Evolutionary conservation across 2,797 vertebrate genomes (phyloP).

Genomic region (Acestrorhynchus altus): DNA sequence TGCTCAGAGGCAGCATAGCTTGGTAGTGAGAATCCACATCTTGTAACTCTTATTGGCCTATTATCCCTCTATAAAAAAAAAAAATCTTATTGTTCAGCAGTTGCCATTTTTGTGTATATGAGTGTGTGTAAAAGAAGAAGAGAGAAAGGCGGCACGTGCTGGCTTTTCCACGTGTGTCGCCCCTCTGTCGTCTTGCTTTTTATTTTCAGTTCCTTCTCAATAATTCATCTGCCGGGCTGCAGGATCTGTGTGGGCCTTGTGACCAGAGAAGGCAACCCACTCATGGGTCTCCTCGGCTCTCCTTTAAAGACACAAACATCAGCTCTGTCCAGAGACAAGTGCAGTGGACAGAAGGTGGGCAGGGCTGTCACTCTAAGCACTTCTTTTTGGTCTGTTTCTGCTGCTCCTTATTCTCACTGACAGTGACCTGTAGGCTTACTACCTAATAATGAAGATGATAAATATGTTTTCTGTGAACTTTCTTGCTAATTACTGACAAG

Average conservation of each 20-base stretch:
- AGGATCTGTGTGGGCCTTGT: conserved; percentile 28
- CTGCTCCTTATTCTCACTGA: not conserved
- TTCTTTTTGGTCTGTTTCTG: not conserved
- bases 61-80: not conserved
- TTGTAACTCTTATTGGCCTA: not conserved
- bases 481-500: too few species aligned
- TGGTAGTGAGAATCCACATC: too few species aligned
- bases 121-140: conserved; percentile 21
- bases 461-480: too few species aligned
- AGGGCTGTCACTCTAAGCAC: not conserved
- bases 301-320: conserved; percentile 35
- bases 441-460: too few species aligned
- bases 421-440: conserved; percentile 13
- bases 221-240: conserved; percentile 53
- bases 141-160: conserved; percentile 44
- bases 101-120: not conserved
- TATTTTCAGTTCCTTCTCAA: conserved; percentile 54
- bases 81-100: not conserved
- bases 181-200: conserved; percentile 40
- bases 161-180: conserved; percentile 39
- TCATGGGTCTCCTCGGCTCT: conserved; percentile 1
- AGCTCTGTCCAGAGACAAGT: not conserved
- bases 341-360: not conserved
- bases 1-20: too few species aligned
- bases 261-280: conserved; percentile 9